Percentiles rank a stretch among this genome's conserved stretches.
phyloP scores from a whole-genome alignment of 1,140 invertebrate genomes.

The Sinella curviseta region DNA sequence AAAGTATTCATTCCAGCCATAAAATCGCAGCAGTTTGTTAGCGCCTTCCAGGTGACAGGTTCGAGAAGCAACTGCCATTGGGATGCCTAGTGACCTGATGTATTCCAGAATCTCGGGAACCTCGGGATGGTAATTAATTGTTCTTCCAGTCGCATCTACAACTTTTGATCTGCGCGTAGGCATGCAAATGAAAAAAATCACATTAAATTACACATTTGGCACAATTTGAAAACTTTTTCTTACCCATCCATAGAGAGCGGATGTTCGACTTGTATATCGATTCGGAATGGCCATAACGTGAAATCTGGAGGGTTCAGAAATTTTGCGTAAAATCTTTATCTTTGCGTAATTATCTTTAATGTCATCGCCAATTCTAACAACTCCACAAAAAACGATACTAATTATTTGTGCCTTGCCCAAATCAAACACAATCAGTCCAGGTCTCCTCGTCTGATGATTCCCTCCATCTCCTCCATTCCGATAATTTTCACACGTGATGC shows the following conservation, averaged over 20 bases:
- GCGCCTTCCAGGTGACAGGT: conserved; percentile 68
- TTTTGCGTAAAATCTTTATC: conserved; percentile 36
- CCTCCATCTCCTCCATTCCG: no score
- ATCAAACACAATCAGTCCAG: conserved; percentile 62
- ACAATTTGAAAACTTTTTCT: neutral
- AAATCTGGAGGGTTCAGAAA: conserved; percentile 72
- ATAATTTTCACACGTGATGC: no score
- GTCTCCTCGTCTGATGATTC: conserved; percentile 48
- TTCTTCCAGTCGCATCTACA: conserved; percentile 58
- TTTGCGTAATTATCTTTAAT: neutral
- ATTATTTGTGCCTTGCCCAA: conserved; percentile 57
- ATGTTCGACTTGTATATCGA: conserved; percentile 69
- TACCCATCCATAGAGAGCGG: conserved; percentile 61
- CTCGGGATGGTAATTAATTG: conserved; percentile 63
- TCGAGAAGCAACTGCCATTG: conserved; percentile 66
- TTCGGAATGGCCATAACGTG: conserved; percentile 76
- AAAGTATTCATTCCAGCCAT: conserved; percentile 71
- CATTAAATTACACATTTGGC: neutral
- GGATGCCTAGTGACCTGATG: conserved; percentile 59
- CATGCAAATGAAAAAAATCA: neutral
- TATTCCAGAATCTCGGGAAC: conserved; percentile 64
- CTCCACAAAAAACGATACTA: neutral
- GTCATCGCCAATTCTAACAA: neutral
- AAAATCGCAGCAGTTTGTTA: conserved; percentile 65
- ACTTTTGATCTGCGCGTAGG: conserved; percentile 54